phyloP scores from a whole-genome alignment of 2,797 vertebrate species.

The Galagoides demidoff region DNA sequence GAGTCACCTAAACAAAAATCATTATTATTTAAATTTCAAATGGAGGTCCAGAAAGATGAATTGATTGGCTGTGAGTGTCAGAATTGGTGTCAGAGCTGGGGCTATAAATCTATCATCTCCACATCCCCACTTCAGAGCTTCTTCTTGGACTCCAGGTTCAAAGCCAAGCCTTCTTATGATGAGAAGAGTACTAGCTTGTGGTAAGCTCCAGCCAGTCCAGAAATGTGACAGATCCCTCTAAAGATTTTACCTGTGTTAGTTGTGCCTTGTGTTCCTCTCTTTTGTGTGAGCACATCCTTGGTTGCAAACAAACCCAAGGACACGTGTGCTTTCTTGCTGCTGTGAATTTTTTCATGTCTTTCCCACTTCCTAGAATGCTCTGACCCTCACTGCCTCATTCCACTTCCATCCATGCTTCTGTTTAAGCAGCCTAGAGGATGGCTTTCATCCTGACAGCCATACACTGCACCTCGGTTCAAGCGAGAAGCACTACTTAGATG shows the following conservation, averaged over 20 bases:
- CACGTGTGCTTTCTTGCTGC: background rate
- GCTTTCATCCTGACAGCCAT: background rate
- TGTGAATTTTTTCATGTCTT: background rate
- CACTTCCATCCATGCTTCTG: background rate
- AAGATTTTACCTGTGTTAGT: background rate
- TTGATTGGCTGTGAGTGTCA: background rate
- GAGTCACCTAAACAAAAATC: background rate
- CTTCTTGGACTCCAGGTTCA: background rate
- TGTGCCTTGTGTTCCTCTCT: background rate
- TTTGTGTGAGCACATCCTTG: background rate
- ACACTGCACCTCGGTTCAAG: background rate
- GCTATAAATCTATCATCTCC: background rate
- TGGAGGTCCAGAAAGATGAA: background rate
- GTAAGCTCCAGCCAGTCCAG: background rate
- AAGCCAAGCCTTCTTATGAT: background rate
- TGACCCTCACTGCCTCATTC: background rate
- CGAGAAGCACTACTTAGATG: background rate
- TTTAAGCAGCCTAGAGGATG: background rate
- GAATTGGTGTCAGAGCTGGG: rapidly evolving
- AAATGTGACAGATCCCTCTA: background rate
- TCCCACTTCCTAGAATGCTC: background rate
- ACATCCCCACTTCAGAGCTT: background rate
- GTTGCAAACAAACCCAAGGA: background rate
- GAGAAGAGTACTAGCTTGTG: background rate
- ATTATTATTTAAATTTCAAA: background rate